A percentile compares a stretch with the other conserved stretches of the same genome.
Evolutionary conservation across 2,888 invertebrate species (phyloP).

Genomic region (Sphinx pinastri): DNA sequence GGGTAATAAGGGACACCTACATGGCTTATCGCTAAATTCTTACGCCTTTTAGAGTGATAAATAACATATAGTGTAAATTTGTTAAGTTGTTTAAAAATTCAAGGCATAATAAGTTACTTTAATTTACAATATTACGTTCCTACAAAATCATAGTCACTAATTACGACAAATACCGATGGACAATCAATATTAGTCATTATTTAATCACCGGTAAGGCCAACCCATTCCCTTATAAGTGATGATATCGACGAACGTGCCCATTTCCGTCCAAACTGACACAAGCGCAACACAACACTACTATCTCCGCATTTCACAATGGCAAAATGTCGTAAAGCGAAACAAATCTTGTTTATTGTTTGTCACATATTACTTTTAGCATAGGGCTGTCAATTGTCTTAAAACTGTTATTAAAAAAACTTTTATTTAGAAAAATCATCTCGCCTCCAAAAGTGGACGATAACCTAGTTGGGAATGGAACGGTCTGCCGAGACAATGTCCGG

Average conservation of each 20-base stretch:
- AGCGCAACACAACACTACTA: constrained; percentile 51
- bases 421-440: too few species aligned
- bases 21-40: too few species aligned
- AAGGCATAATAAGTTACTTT: too few species aligned
- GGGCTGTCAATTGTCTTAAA: constrained; percentile 22
- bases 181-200: neutral
- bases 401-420: too few species aligned
- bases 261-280: constrained; percentile 46
- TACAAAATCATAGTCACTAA: neutral
- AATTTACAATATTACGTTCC: neutral
- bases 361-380: constrained; percentile 54
- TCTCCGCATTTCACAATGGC: constrained; percentile 57
- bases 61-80: too few species aligned
- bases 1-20: too few species aligned
- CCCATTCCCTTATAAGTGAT: constrained; percentile 30
- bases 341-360: constrained; percentile 67
- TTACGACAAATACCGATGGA: neutral
- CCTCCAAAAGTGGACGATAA: too few species aligned
- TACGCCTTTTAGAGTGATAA: too few species aligned
- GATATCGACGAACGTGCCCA: constrained; percentile 44
- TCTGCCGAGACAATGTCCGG: too few species aligned
- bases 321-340: constrained; percentile 62
- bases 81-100: too few species aligned
- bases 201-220: neutral
- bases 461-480: too few species aligned